Percentiles rank a stretch among this genome's conserved stretches.
phyloP scores from a whole-genome alignment of 2,888 invertebrate genomes.

The Thelaira solivaga region DNA sequence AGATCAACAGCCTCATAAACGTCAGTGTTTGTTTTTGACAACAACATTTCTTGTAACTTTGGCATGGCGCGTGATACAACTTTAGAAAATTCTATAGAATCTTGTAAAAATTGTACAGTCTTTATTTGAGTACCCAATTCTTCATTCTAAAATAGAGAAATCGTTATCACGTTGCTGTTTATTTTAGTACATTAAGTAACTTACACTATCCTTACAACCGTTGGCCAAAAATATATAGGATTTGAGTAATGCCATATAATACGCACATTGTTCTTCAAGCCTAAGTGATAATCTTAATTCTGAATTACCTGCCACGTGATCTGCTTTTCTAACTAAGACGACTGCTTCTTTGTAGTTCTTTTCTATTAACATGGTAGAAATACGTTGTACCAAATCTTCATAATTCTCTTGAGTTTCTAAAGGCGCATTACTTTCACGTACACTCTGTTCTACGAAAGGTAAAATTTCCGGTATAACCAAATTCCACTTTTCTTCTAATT shows the following conservation, averaged over 20 bases:
- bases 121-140: conserved; percentile 80
- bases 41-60: conserved; percentile 85
- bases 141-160: conserved; percentile 74
- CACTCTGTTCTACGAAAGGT: conserved; percentile 70
- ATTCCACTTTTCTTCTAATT: conserved; percentile 77
- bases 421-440: conserved; percentile 67
- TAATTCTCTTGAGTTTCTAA: conserved; percentile 70
- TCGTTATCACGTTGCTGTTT: not conserved
- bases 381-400: conserved; percentile 71
- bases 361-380: conserved; percentile 69
- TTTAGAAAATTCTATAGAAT: conserved; percentile 79
- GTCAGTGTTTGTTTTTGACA: conserved; percentile 86
- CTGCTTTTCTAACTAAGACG: conserved; percentile 72
- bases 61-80: conserved; percentile 77
- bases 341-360: conserved; percentile 74
- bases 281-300: conserved; percentile 68
- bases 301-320: conserved; percentile 72
- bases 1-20: conserved; percentile 93
- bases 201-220: conserved; percentile 73
- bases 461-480: conserved; percentile 70
- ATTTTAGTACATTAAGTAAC: conserved; percentile 44
- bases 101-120: conserved; percentile 85
- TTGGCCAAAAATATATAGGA: conserved; percentile 73
- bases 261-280: conserved; percentile 73
- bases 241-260: conserved; percentile 72